Evolutionary conservation across 1,140 invertebrate genomes (phyloP).

Genomic region (Leptestheria dahalacensis): DNA sequence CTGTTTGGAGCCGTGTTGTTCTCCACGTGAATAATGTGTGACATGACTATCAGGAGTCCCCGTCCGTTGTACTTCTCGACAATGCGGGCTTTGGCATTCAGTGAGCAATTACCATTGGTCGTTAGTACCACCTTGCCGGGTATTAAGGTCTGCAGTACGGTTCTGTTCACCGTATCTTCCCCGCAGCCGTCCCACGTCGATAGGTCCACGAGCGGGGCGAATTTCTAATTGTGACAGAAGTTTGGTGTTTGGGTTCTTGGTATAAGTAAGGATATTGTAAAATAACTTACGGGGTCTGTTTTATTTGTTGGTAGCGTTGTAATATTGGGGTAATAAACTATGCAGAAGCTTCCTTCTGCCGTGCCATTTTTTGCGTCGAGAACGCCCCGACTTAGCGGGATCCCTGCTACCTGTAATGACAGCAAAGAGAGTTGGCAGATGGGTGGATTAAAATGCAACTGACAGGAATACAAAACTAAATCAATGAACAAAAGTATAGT

Average conservation of each 20-base stretch:
- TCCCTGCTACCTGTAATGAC: neutral
- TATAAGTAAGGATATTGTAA: neutral
- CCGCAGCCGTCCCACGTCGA: slow-evolving; percentile 3
- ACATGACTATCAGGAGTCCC: slow-evolving; percentile 1
- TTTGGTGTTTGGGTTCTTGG: too few species aligned
- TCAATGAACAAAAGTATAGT: too few species aligned
- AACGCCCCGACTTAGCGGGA: neutral
- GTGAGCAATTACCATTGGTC: slow-evolving; percentile 4
- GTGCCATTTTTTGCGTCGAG: slow-evolving; percentile 7
- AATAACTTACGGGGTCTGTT: neutral
- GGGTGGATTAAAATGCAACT: too few species aligned
- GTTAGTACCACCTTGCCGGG: neutral
- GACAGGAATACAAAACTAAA: too few species aligned
- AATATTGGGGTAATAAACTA: slow-evolving; percentile 5
- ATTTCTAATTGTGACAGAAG: too few species aligned
- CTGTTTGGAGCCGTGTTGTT: neutral
- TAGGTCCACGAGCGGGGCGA: neutral
- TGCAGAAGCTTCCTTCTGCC: slow-evolving; percentile 6
- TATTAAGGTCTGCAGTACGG: too few species aligned
- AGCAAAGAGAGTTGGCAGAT: too few species aligned
- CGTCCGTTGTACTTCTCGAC: neutral
- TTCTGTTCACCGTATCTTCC: neutral
- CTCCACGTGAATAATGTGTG: slow-evolving; percentile 1
- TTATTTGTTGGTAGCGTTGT: slow-evolving; percentile 1
- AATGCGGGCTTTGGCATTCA: neutral